phyloP scores from a whole-genome alignment of 2,797 vertebrate genomes.

The Sebastes kiyomatsui region DNA sequence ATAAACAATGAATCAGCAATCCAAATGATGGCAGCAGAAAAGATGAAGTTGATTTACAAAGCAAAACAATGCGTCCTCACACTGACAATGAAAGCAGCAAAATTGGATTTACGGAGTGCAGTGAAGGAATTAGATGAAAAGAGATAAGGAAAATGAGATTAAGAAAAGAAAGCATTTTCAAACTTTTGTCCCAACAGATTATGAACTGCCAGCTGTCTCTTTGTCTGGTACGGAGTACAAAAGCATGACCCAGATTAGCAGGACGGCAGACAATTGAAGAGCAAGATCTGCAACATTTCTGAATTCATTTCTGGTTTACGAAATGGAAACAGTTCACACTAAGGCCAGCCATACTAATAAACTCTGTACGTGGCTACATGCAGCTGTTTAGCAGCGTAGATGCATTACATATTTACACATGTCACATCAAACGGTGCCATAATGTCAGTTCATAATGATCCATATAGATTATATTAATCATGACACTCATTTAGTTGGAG shows the following conservation, averaged over 20 bases:
- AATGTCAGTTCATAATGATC: not conserved
- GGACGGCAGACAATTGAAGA: constrained; percentile 38
- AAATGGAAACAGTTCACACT: constrained; percentile 29
- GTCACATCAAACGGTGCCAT: not conserved
- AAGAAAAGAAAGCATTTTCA: constrained; percentile 69
- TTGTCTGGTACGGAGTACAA: constrained; percentile 36
- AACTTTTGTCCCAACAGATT: constrained; percentile 62
- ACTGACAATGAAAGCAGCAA: constrained; percentile 56
- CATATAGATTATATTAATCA: not conserved
- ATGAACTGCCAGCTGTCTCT: constrained; percentile 47
- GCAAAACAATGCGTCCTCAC: constrained; percentile 58
- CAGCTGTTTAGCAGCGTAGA: not conserved
- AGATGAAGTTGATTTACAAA: constrained; percentile 53
- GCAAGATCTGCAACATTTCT: constrained; percentile 53
- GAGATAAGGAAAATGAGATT: constrained; percentile 71
- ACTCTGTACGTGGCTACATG: not conserved
- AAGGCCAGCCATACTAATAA: not conserved
- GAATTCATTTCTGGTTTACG: constrained; percentile 40
- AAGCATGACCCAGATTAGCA: constrained; percentile 50
- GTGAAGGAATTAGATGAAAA: constrained; percentile 71
- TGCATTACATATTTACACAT: not conserved
- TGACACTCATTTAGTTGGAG: not conserved
- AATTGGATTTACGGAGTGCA: constrained; percentile 68
- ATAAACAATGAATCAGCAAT: constrained; percentile 62
- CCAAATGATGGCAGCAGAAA: constrained; percentile 49